Base-by-base conservation (phyloP, 2,888 invertebrate species). In the Linnaemya tessellans region DNA sequence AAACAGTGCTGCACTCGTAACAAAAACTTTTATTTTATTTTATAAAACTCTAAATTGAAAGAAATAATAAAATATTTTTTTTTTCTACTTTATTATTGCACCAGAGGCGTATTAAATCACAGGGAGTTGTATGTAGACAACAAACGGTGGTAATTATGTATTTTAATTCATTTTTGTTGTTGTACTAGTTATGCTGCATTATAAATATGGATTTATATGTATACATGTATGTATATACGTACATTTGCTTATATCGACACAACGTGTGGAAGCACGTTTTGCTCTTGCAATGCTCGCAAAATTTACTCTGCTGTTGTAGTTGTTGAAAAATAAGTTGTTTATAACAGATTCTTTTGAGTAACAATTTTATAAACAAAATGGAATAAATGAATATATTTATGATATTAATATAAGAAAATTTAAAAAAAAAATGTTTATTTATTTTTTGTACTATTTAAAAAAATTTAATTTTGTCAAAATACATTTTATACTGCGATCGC, bases 181-280 rank as follows among this genome's bases (percentile, higher is more conserved):
- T 18, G n/a, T 18, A 18, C 25, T 71, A 30, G 7, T 60, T 18
- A 38, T 60, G 38, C 10, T 60, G 2, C 35, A 8, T 51, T 51
- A n/a, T 15, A 46, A 11, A 46, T 11, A 43, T 43, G 11, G 3
- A 13, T 11, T 13, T 11, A 43, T 43, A 43, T 11, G 3, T 13
- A 51, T 20, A 1, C 20, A 54, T 9, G 13, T 25, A 62, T 9
- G 0, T 65, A 43, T 38, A 43, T 30, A 30, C 30, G 30, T 30
- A 54, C 5, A 58, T 58, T 8, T 30, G 1, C 4, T 13, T 35
- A 51, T 35, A 78, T 60, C n/a, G 13, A 43, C 56, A 67, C 20
- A 58, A 67, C 49, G 58, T 38, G 65, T 56, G n/a, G 13, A 22
- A 35, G 46, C 77, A 78, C 67, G 67, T 78, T 78, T 67, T 68